Evolutionary conservation across 2,113 vertebrate species (phyloP), one percentile per base, ranked within the genome.

Genomic region (Gobio gobio): DNA sequence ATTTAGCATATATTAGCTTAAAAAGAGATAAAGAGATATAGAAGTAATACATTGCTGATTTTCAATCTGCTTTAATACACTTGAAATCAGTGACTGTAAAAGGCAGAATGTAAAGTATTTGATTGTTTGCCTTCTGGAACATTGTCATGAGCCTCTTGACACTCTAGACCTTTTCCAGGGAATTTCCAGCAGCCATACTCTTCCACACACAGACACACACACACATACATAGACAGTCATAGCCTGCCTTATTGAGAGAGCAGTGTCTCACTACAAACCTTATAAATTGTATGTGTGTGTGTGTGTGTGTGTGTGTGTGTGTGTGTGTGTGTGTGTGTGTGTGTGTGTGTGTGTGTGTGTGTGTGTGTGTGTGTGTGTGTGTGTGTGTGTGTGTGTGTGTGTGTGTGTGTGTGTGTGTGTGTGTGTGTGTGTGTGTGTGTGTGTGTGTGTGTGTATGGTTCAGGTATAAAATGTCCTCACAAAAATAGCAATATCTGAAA

Each of bases 181-280:
- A 54, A 49, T 76, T 76, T 76, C 74, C 74, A 49, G 26, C 26
- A 22, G 74, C 74, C n/a, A 51, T 49, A 76, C 43, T 24, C 43
- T 74, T 74, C 43, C 43, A 74, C 40, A 72, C 68, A 24, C 49
- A 36, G 1, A 56, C 16, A 68, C 14, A 70, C 33, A 70, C 33
- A 77, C 51, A 78, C 56, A 36, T 22, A 22, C 29, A 16, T 1
- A 33, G 29, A 33, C 9, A 20, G 24, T 33, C 6, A 82, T 26
- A 82, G 20, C 45, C 63, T 24, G 43, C 26, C 61, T 54, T 43
- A 36, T 13, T 72, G 4, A 12, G 26, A 82, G 66, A n/a, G 47
- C 45, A 54, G 5, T 51, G 13, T 68, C 26, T 81, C 78, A 51
- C 24, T 45, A 45, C 13, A 4, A 45, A 26, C 36, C 29, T 4